A percentile compares a stretch with the other conserved stretches of the same genome.
Evolutionary conservation across 2,113 vertebrate species (phyloP).

Genomic region (Vulpes ferrilata): DNA sequence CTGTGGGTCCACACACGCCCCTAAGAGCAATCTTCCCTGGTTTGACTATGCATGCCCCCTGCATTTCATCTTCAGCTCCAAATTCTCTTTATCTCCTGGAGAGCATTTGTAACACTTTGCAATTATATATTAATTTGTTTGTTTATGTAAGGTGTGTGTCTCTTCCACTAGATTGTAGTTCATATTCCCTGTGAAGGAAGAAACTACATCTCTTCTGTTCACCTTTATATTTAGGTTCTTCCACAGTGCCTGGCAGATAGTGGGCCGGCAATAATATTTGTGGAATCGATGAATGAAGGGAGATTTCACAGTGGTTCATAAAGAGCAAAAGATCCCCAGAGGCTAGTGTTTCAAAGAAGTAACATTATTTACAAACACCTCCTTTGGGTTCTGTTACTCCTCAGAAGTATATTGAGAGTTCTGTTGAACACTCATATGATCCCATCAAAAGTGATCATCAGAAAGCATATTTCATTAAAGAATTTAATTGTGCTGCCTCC

Average conservation of each 20-base stretch:
- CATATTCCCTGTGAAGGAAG: not conserved
- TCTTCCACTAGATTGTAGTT: not conserved
- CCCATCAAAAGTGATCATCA: not conserved
- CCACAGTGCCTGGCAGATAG: not conserved
- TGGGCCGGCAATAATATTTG: not conserved
- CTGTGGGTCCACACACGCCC: not conserved
- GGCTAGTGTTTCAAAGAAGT: not conserved
- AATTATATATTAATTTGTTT: constrained; percentile 19
- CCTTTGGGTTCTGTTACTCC: not conserved
- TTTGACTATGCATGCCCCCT: not conserved
- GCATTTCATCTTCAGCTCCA: not conserved
- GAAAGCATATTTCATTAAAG: constrained; percentile 1
- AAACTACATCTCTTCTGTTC: not conserved
- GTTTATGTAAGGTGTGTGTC: not conserved
- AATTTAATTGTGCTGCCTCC: not conserved
- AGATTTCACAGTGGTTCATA: not conserved
- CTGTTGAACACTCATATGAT: not conserved
- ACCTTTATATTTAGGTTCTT: not conserved
- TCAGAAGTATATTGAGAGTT: not conserved
- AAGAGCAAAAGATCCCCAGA: not conserved
- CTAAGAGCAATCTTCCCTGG: not conserved
- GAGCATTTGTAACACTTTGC: not conserved
- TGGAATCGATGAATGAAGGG: not conserved
- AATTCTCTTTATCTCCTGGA: not conserved
- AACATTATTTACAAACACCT: not conserved